A percentile compares a stretch with the other conserved stretches of the same genome.
phyloP scores from a whole-genome alignment of 2,888 invertebrate species.

The Leptopilina drosophilae region DNA sequence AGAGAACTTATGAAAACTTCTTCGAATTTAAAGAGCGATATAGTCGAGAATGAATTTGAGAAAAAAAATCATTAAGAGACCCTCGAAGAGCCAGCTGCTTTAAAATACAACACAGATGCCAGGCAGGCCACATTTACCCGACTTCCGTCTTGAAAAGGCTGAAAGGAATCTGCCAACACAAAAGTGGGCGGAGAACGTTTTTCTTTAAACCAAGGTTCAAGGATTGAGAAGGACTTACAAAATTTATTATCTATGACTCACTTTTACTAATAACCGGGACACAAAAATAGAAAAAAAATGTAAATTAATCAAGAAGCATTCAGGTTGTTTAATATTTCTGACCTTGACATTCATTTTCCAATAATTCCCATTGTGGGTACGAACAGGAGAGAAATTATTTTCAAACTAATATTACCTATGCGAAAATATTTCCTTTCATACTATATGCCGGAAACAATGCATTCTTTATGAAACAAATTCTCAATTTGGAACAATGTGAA shows the following conservation, averaged over 20 bases:
- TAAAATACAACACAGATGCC: conserved; percentile 13
- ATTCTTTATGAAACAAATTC: too few relatives aligned
- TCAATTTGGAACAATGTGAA: too few relatives aligned
- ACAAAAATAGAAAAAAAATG: not conserved
- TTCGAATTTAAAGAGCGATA: conserved; percentile 1
- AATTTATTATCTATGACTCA: not conserved
- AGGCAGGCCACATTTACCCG: not conserved
- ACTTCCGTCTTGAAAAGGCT: conserved; percentile 5
- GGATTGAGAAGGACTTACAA: not conserved
- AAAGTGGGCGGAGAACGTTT: conserved; percentile 6
- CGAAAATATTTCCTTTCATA: too few relatives aligned
- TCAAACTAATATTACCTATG: too few relatives aligned
- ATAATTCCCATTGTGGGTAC: too few relatives aligned
- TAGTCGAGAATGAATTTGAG: not conserved
- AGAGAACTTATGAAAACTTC: not conserved
- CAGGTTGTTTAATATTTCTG: too few relatives aligned
- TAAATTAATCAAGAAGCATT: not conserved
- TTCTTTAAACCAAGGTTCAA: not conserved
- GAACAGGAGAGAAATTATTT: too few relatives aligned
- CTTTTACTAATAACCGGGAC: not conserved
- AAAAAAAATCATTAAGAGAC: conserved; percentile 14
- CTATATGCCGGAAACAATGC: too few relatives aligned
- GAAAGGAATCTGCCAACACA: conserved; percentile 18
- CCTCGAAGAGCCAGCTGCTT: conserved; percentile 21
- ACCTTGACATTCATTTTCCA: too few relatives aligned